These are phyloP conservation scores for Meiosimyza decipiens DNA, from an alignment of 2,888 invertebrate species.

Conservation along the genomic window DNA sequence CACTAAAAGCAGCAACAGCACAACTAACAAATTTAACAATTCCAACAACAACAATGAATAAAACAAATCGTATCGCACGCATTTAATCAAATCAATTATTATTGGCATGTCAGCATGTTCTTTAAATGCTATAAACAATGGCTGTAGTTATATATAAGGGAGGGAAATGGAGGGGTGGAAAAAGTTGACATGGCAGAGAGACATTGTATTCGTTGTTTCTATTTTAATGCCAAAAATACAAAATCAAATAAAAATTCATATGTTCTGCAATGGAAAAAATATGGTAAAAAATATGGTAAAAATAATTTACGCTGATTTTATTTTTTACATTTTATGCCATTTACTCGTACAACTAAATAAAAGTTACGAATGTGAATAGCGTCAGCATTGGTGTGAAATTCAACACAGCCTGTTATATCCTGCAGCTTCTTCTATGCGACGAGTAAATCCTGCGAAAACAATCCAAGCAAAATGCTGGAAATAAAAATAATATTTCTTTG, in stretches of 20 bases:
- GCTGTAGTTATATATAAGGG: not conserved
- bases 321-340: conserved; percentile 21
- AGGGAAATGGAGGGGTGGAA: no score
- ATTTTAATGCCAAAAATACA: no score
- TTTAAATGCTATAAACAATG: not conserved
- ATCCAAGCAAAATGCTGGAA: no score
- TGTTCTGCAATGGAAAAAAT: conserved; percentile 53
- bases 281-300: no score
- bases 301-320: conserved; percentile 46
- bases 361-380: not conserved
- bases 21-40: not conserved
- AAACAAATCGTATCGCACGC: conserved; percentile 24
- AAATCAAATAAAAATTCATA: no score
- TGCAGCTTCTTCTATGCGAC: no score
- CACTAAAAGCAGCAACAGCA: not conserved
- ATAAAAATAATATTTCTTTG: not conserved
- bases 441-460: not conserved
- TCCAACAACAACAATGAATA: conserved; percentile 1
- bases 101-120: conserved; percentile 26
- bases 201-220: no score
- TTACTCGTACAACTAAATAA: conserved; percentile 34
- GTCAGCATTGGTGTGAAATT: conserved; percentile 17
- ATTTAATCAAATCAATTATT: conserved; percentile 37
- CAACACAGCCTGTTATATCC: not conserved
- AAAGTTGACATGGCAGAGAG: no score